Conservation (phyloP, 2,888 invertebrate genomes). For the Habroteleia sp. region DNA sequence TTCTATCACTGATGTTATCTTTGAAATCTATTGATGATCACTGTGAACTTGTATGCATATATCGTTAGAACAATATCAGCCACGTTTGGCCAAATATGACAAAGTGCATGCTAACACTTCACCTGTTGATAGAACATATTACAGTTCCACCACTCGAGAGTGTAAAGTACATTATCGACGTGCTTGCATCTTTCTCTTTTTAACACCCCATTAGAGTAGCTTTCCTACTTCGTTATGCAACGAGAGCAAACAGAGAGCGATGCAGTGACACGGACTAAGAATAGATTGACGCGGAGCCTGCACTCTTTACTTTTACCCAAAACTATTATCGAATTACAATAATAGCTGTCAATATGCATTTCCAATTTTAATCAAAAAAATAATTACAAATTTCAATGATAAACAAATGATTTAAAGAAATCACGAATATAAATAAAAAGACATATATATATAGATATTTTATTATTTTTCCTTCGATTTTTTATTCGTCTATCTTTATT, state of each 20-base stretch:
- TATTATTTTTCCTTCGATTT: too few species aligned
- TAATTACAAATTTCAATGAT: too few species aligned
- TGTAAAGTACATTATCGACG: constrained; percentile 54
- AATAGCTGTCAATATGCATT: constrained; percentile 10
- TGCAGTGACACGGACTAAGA: constrained; percentile 50
- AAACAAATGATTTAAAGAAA: too few species aligned
- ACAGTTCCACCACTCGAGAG: constrained; percentile 34
- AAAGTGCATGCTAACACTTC: constrained; percentile 34
- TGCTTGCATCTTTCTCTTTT: constrained; percentile 29
- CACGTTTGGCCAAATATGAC: constrained; percentile 34
- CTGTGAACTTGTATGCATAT: constrained; percentile 9
- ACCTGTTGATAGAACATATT: constrained; percentile 61
- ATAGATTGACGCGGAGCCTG: constrained; percentile 21
- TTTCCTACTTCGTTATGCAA: constrained; percentile 51
- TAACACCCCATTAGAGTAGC: constrained; percentile 22
- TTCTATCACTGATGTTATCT: too few species aligned
- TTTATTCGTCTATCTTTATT: too few species aligned
- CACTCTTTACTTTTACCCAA: constrained; percentile 14
- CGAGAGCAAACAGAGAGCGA: constrained; percentile 39
- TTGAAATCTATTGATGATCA: constrained; percentile 7
- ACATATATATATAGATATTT: too few species aligned
- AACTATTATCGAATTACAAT: constrained; percentile 28
- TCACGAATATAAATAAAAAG: too few species aligned
- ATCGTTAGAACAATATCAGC: constrained; percentile 24
- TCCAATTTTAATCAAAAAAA: too few species aligned